Evolutionary conservation across 2,797 vertebrate genomes (phyloP).

Genomic region (Gambusia yucatana): DNA sequence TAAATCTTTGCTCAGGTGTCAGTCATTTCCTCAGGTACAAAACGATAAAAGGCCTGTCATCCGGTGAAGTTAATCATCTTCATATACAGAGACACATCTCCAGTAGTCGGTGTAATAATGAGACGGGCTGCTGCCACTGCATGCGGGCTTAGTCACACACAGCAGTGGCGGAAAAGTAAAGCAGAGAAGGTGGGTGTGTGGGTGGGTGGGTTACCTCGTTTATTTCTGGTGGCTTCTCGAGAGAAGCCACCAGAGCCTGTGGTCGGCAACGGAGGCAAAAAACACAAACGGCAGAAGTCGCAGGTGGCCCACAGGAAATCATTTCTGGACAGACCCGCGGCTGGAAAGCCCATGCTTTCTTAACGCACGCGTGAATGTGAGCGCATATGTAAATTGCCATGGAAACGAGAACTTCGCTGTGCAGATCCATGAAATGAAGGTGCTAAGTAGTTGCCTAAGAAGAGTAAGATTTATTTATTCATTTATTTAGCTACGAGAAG

Average conservation of each 20-base stretch:
- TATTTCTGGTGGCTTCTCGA: slow-evolving; percentile 3
- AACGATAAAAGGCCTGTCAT: slow-evolving; percentile 31
- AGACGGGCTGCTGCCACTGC: slow-evolving; percentile 11
- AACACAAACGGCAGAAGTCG: background rate
- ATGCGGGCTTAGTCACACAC: slow-evolving; percentile 1
- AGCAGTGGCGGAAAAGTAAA: slow-evolving; percentile 9
- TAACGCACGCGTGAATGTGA: background rate
- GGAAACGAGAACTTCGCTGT: background rate
- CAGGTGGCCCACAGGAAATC: slow-evolving; percentile 8
- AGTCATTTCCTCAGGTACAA: slow-evolving; percentile 36
- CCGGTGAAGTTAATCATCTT: slow-evolving; percentile 24
- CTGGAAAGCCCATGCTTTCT: background rate
- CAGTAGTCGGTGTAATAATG: slow-evolving; percentile 35
- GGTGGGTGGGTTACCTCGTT: slow-evolving; percentile 6
- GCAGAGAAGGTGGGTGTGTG: slow-evolving; percentile 14
- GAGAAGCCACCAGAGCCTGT: background rate
- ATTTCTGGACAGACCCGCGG: background rate
- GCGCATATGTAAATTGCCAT: background rate
- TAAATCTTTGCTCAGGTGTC: slow-evolving; percentile 26
- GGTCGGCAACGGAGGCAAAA: background rate
- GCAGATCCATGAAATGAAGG: background rate
- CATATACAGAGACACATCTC: slow-evolving; percentile 3
- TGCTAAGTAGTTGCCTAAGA: background rate
- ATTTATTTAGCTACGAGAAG: background rate
- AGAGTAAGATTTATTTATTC: background rate